Evolutionary conservation across 2,888 invertebrate genomes (phyloP), one percentile per base, ranked within the genome.

Genomic region (Nasonovia ribisnigri): DNA sequence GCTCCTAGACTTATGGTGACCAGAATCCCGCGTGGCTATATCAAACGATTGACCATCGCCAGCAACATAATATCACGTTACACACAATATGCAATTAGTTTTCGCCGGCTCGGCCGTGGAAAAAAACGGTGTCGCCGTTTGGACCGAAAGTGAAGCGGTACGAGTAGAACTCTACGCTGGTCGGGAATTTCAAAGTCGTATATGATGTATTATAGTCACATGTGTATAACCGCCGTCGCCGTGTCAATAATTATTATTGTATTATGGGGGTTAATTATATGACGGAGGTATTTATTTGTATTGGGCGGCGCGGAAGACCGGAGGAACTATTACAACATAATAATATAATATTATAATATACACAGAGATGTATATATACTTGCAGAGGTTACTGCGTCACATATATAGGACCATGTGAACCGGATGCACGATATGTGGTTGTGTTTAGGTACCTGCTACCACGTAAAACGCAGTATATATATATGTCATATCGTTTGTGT

Each of bases 161-260:
- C 1, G 10, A 46, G 1, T 48, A 51, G 16, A 51, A 51, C 16
- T 51, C 51, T 13, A 16, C 51, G 51, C 13, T 46, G 10, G 24
- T 6, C 0, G 3, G 26, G 54, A 1, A 24, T 46, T 57, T 57
- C 54, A 26, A 36, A 48, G 29, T 87, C 42, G 2, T 24, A n/a
- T 6, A 16, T n/a, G 42, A 36, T 60, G 54, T 43, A 84, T 42
- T 54, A 16, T n/a, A n/a, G 29, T 4, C 13, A n/a, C n/a, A n/a
- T n/a, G 16, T 67, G n/a, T 36, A 29, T n/a, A 5, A 20, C 48
- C 11, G 26, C 2, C 77, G 20, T 20, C 6, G 36, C 36, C n/a
- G 90, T 67, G 90, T 67, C 67, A 36, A 77, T 77, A 77, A 90
- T 90, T 46, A 90, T 90, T 46, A 84, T 43, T 84, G 26, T 86